Conservation (phyloP, 2,113 vertebrate genomes). For the Eublepharis macularius region DNA sequence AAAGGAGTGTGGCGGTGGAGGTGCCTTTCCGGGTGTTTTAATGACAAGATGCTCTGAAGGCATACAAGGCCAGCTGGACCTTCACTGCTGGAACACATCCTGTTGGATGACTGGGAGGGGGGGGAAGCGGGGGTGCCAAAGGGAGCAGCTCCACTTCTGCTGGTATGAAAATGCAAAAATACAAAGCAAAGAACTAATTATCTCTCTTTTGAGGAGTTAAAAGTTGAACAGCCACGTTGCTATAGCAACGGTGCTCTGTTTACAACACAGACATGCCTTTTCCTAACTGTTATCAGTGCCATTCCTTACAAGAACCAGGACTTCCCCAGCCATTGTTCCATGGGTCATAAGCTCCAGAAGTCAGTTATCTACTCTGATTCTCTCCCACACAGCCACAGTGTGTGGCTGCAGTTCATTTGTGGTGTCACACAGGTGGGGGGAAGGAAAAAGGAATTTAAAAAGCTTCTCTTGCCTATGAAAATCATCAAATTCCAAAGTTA, state of each 20-base stretch:
- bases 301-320: constrained; percentile 15
- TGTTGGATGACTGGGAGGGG: background rate
- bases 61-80: constrained; percentile 53
- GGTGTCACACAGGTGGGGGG: background rate
- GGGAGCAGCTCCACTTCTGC: background rate
- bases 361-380: constrained; percentile 15
- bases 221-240: constrained; percentile 23
- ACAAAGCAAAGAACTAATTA: constrained; percentile 30
- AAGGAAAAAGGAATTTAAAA: background rate
- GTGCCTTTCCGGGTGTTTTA: constrained; percentile 22
- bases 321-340: constrained; percentile 1
- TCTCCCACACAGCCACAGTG: background rate
- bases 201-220: constrained; percentile 42
- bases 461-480: fast-evolving
- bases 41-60: constrained; percentile 28
- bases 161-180: constrained; percentile 16
- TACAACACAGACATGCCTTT: constrained; percentile 12
- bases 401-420: background rate
- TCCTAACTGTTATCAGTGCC: background rate
- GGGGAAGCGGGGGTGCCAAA: background rate
- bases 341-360: background rate
- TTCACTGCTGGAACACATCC: constrained; percentile 45
- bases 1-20: background rate
- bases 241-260: constrained; percentile 40
- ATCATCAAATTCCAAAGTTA: background rate